Evolutionary conservation across 2,888 invertebrate species (phyloP).

Genomic region (Agriopis aurantiaria): DNA sequence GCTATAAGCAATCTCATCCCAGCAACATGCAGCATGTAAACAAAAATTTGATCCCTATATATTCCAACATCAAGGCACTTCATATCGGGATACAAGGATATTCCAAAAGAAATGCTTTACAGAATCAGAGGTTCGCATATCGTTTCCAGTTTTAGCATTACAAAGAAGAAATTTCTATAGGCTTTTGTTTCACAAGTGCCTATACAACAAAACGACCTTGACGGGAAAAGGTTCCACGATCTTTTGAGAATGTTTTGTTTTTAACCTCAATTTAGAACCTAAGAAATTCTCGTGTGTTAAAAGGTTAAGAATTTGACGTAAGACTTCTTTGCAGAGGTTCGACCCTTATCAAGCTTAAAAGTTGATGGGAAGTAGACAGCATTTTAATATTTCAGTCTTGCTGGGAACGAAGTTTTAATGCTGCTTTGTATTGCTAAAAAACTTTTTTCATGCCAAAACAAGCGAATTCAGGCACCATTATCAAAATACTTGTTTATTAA

Average conservation of each 20-base stretch:
- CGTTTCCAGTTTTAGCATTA: constrained; percentile 45
- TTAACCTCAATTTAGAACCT: constrained; percentile 28
- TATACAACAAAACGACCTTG: constrained; percentile 60
- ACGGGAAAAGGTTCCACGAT: constrained; percentile 48
- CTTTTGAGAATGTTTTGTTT: constrained; percentile 40
- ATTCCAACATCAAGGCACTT: constrained; percentile 12
- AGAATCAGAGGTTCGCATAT: constrained; percentile 33
- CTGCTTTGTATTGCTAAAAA: background rate
- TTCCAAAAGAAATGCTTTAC: constrained; percentile 22
- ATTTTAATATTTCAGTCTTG: background rate
- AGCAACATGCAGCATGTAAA: constrained; percentile 2
- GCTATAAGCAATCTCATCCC: too few relatives aligned
- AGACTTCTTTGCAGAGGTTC: background rate
- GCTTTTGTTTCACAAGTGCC: constrained; percentile 64
- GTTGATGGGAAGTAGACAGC: constrained; percentile 1
- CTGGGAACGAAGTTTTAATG: background rate
- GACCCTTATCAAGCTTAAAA: constrained; percentile 17
- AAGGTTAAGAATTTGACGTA: constrained; percentile 5
- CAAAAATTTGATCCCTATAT: constrained; percentile 11
- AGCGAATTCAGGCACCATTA: too few relatives aligned
- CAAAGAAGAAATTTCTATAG: constrained; percentile 63
- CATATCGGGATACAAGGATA: constrained; percentile 27
- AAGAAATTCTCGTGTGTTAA: constrained; percentile 28
- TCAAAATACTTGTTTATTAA: too few relatives aligned
- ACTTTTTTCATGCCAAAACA: too few relatives aligned